Conservation (phyloP, 2,113 vertebrate species). For the Amia ocellicauda region DNA sequence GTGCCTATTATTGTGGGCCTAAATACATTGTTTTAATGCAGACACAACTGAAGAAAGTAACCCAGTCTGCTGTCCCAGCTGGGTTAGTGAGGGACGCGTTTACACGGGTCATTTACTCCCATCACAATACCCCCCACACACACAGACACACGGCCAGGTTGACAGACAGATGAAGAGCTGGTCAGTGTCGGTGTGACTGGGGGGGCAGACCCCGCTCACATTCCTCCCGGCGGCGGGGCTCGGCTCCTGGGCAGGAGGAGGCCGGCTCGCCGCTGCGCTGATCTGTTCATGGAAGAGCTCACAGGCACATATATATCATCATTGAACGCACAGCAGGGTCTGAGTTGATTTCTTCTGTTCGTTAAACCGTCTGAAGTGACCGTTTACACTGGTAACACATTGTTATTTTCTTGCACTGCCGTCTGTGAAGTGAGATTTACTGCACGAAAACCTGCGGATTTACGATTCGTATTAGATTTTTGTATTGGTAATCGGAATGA, state of each 20-base stretch:
- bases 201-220: slow-evolving; percentile 26
- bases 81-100: slow-evolving; percentile 24
- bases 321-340: too few relatives aligned
- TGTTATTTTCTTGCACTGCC: too few relatives aligned
- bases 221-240: slow-evolving; percentile 1
- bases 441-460: too few relatives aligned
- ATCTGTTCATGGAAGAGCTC: too few relatives aligned
- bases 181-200: slow-evolving; percentile 46
- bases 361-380: too few relatives aligned
- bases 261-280: too few relatives aligned
- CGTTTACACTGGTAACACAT: too few relatives aligned
- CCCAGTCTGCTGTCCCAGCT: background rate
- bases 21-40: background rate
- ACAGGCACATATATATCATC: too few relatives aligned
- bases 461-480: too few relatives aligned
- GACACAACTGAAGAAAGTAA: background rate
- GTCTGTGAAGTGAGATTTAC: too few relatives aligned
- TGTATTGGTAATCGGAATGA: too few relatives aligned
- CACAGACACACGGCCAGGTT: slow-evolving; percentile 27
- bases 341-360: too few relatives aligned
- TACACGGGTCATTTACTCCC: slow-evolving; percentile 47
- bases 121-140: slow-evolving; percentile 35
- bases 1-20: background rate
- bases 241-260: background rate
- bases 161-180: slow-evolving; percentile 48